Percentiles rank a stretch among this genome's conserved stretches.
Evolutionary conservation across 2,797 vertebrate genomes (phyloP).

Genomic region (Borostomias antarcticus): DNA sequence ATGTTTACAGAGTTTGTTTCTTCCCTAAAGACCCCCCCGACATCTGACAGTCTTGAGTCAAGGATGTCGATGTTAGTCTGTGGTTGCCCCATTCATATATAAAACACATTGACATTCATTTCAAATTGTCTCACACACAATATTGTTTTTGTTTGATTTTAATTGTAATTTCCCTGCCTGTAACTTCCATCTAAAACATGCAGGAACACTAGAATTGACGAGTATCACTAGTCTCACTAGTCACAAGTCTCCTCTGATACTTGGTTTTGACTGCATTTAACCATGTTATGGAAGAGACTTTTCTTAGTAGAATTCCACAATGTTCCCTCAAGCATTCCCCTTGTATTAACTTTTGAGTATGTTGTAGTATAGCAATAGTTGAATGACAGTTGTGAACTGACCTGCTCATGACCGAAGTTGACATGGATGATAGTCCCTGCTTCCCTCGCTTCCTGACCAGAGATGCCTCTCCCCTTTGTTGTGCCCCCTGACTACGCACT

Average conservation of each 20-base stretch:
- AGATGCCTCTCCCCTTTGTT: constrained; percentile 1
- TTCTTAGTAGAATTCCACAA: neutral
- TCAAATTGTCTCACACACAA: neutral
- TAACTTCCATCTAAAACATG: neutral
- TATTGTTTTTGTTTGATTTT: neutral
- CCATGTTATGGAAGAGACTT: neutral
- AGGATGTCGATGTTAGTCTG: no score
- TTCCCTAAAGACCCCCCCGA: neutral
- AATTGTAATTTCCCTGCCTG: neutral
- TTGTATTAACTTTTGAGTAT: neutral
- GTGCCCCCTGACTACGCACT: neutral
- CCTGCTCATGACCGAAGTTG: neutral
- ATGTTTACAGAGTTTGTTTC: neutral
- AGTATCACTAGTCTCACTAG: neutral
- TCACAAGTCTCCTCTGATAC: no score
- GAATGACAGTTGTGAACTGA: neutral
- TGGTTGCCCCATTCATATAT: neutral
- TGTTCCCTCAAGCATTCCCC: neutral
- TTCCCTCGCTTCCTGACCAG: constrained; percentile 1
- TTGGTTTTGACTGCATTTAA: neutral
- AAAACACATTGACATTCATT: neutral
- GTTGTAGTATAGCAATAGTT: neutral
- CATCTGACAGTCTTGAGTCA: no score
- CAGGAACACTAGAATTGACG: neutral
- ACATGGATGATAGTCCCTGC: neutral